Evolutionary conservation across 2,113 vertebrate species (phyloP).

Genomic region (Nansenia antarctica): DNA sequence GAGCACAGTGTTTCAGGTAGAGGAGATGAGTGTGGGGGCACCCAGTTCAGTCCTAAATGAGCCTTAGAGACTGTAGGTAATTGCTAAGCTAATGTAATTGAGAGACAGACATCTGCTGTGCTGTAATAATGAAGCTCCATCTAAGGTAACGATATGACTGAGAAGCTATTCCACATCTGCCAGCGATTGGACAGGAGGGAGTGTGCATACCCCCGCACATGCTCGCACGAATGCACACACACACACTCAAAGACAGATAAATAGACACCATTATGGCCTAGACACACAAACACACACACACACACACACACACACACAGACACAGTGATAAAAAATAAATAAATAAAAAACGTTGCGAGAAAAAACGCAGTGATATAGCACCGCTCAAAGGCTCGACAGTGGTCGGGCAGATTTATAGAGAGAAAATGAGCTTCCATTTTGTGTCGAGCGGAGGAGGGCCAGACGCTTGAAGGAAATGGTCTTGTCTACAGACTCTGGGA

Average conservation of each 20-base stretch:
- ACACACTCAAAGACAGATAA: too few species aligned
- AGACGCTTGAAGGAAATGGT: conserved; percentile 51
- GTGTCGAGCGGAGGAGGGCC: conserved; percentile 38
- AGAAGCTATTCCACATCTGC: conserved; percentile 64
- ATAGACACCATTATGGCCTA: too few species aligned
- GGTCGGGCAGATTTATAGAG: conserved; percentile 46
- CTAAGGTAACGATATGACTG: conserved; percentile 68
- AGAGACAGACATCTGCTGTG: conserved; percentile 65
- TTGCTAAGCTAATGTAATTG: conserved; percentile 70
- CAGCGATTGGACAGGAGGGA: conserved; percentile 51
- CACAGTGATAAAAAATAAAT: background rate
- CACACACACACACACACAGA: conserved; percentile 37
- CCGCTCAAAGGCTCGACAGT: conserved; percentile 32
- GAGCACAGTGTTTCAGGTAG: conserved; percentile 5
- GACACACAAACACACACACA: conserved; percentile 41
- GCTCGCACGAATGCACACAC: conserved; percentile 38
- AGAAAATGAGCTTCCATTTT: conserved; percentile 59
- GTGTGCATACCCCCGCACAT: background rate
- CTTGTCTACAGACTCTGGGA: conserved; percentile 42
- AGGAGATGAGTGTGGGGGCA: conserved; percentile 45
- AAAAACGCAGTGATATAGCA: conserved; percentile 38
- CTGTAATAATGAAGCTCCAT: conserved; percentile 61
- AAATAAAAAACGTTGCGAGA: too few species aligned
- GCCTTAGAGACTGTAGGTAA: conserved; percentile 64
- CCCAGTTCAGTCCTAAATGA: conserved; percentile 62